These are phyloP conservation scores for Tiliacea citrago DNA, from an alignment of 2,888 invertebrate genomes.

Conservation along the genomic window DNA sequence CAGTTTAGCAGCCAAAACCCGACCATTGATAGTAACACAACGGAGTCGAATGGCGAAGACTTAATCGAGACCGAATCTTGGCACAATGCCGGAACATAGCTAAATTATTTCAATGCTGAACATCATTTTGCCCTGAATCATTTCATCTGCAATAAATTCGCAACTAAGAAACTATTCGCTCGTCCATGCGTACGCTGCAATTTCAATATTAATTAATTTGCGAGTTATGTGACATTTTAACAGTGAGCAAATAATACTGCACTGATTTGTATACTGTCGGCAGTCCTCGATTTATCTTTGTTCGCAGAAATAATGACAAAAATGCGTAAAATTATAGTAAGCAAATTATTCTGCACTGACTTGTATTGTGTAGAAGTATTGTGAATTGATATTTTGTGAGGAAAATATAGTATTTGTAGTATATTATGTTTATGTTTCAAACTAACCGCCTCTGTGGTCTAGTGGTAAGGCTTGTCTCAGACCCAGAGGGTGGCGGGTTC, in stretches of 20 bases:
- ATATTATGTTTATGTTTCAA: background rate
- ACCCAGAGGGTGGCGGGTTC: no score
- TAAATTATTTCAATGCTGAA: conserved; percentile 24
- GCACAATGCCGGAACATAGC: conserved; percentile 38
- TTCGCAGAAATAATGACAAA: conserved; percentile 5
- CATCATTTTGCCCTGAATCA: conserved; percentile 27
- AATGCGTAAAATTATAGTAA: background rate
- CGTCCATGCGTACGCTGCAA: conserved; percentile 20
- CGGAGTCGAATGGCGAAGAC: conserved; percentile 14
- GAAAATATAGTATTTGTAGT: background rate
- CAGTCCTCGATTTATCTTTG: conserved; percentile 15
- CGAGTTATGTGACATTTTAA: conserved; percentile 30
- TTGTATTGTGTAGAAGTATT: background rate
- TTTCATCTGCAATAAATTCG: conserved; percentile 42
- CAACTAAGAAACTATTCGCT: conserved; percentile 26
- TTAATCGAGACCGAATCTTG: conserved; percentile 32
- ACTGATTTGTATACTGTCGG: conserved; percentile 36
- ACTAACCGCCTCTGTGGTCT: no score
- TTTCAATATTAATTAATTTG: conserved; percentile 35
- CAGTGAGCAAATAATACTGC: conserved; percentile 27
- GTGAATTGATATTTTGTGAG: background rate
- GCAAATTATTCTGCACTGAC: conserved; percentile 11
- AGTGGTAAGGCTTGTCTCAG: no score
- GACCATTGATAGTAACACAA: conserved; percentile 26
- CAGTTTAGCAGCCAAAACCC: conserved; percentile 27